Percentiles rank a stretch among this genome's conserved stretches.
These are phyloP conservation scores for Drosophila tanythrix DNA, from an alignment of 2,888 invertebrate genomes.

Conservation along the genomic window DNA sequence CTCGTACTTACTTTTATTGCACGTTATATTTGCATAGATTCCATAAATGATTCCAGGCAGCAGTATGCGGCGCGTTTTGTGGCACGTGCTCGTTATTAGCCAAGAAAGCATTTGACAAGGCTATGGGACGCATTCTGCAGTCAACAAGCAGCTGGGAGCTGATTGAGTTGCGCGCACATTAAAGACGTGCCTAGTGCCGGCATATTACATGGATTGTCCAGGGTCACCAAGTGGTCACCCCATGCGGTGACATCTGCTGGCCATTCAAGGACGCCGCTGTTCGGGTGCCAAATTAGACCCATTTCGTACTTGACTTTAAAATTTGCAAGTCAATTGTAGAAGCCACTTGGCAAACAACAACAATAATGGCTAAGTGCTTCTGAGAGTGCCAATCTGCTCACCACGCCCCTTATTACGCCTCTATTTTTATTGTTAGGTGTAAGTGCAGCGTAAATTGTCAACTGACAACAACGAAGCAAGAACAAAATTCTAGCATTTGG, in stretches of 20 bases:
- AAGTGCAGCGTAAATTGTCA: conserved; percentile 61
- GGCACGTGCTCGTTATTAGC: conserved; percentile 64
- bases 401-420: conserved; percentile 7
- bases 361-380: conserved; percentile 22
- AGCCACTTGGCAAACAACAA: conserved; percentile 38
- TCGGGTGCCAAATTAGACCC: conserved; percentile 22
- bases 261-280: neutral
- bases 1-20: conserved; percentile 2
- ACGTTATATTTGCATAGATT: conserved; percentile 7
- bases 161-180: neutral
- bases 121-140: neutral
- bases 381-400: conserved; percentile 44
- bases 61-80: conserved; percentile 4
- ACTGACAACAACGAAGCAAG: conserved; percentile 36
- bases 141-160: conserved; percentile 4
- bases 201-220: conserved; percentile 11
- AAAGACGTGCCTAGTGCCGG: conserved; percentile 4
- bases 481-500: conserved; percentile 45
- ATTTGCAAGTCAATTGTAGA: conserved; percentile 47
- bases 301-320: conserved; percentile 31
- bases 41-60: conserved; percentile 5
- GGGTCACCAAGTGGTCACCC: conserved; percentile 20
- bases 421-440: conserved; percentile 29
- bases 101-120: conserved; percentile 7
- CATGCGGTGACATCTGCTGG: conserved; percentile 12